Base-by-base conservation (phyloP, 2,113 vertebrate species). In the Clarias gariepinus region DNA sequence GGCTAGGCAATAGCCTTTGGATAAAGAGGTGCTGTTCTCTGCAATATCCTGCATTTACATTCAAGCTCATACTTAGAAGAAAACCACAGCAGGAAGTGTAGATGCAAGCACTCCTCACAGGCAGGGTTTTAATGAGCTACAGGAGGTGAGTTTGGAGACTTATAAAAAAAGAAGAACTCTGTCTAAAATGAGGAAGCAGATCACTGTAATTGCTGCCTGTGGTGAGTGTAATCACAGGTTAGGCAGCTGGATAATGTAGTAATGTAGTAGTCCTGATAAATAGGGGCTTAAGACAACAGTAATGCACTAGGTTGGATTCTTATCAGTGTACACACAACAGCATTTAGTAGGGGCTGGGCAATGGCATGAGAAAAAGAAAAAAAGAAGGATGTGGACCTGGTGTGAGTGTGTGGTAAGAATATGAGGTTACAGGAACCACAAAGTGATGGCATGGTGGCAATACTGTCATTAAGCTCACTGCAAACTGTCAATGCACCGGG, bases 101-200 rank as follows among this genome's bases (percentile, higher is more conserved):
- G 60, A 33, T 64, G 69, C 47, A 66, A 47, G 47, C 84, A 78
- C 28, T 36, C 55, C 63, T n/a, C 52, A 57, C 76, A 41, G 63
- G 76, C 63, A 80, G 61, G 71, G 74, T 63, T 83, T 76, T 87
- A 87, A 87, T 82, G 85, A 87, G 69, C 85, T 82, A 47, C 85
- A 87, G 85, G 85, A 83, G 86, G 86, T 64, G 28, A 82, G 12
- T 52, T 63, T 82, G 52, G 55, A 64, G 55, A 63, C 36, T 83
- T 83, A 47, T 47, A 47, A 33, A 60, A 82, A 86, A 81, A 69
- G 36, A 52, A 64, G 71, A 28, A 64, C 30, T 78, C 69, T 68
- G 19, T 76, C 52, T 58, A 19, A 78, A 87, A 87, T 57, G 81
- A 87, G 86, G 71, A 78, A 78, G 58, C 53, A 83, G 71, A 76